A percentile compares a stretch with the other conserved stretches of the same genome.
Evolutionary conservation across 1,140 invertebrate species (phyloP).

Genomic region (Bombus huntii): DNA sequence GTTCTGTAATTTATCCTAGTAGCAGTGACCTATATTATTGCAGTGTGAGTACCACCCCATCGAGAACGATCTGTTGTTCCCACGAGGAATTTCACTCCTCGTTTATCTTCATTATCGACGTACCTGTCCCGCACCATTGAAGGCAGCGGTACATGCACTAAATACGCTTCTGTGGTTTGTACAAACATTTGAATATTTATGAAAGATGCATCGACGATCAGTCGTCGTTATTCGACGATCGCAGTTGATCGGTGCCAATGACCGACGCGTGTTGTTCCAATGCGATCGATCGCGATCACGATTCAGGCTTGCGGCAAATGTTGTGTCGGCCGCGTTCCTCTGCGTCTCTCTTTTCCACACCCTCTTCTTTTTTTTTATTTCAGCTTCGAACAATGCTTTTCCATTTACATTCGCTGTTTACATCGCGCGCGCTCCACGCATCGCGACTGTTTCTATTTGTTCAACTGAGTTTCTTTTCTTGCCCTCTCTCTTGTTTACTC

Average conservation of each 20-base stretch:
- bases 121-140: conserved; percentile 52
- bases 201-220: conserved; percentile 38
- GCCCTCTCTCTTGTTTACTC: background rate
- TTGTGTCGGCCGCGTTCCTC: background rate
- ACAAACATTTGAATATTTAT: conserved; percentile 68
- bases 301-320: background rate
- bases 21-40: conserved; percentile 33
- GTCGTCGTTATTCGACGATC: conserved; percentile 23
- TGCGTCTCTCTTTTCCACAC: too few relatives aligned
- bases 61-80: conserved; percentile 63
- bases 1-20: background rate
- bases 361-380: background rate
- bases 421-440: conserved; percentile 39
- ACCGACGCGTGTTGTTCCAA: background rate
- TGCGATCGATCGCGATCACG: background rate
- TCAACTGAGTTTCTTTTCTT: conserved; percentile 15
- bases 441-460: conserved; percentile 43
- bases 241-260: conserved; percentile 34
- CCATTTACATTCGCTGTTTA: conserved; percentile 61
- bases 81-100: conserved; percentile 66
- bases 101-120: conserved; percentile 70
- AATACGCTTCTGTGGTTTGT: conserved; percentile 33
- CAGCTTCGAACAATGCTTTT: conserved; percentile 57
- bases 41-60: conserved; percentile 35
- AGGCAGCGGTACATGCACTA: conserved; percentile 9